These are phyloP conservation scores for Danio jaintianensis DNA, from an alignment of 2,797 vertebrate genomes.

Conservation along the genomic window DNA sequence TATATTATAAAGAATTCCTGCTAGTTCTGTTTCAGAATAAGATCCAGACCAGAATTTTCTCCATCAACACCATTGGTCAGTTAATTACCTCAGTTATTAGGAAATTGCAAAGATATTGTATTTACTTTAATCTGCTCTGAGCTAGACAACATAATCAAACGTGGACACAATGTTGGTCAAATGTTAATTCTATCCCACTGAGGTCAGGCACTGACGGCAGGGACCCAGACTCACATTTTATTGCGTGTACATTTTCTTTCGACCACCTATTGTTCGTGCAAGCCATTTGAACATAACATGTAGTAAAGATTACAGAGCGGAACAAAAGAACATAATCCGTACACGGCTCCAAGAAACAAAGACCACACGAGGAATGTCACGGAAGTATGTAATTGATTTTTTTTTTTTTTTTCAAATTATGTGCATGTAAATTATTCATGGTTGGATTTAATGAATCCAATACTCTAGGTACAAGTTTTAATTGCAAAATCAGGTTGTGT, in stretches of 20 bases:
- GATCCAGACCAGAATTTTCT: too few species aligned
- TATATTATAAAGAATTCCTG: too few species aligned
- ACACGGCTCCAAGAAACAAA: constrained; percentile 2
- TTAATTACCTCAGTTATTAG: not conserved
- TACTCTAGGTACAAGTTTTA: constrained; percentile 37
- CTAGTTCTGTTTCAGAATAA: not conserved
- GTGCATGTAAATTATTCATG: constrained; percentile 44
- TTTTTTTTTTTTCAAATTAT: not conserved
- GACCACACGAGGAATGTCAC: constrained; percentile 10
- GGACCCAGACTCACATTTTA: constrained; percentile 2
- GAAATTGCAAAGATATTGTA: not conserved
- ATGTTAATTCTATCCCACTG: not conserved
- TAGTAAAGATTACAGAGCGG: constrained; percentile 12
- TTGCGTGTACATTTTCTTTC: not conserved
- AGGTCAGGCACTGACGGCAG: not conserved
- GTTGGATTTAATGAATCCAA: constrained; percentile 41
- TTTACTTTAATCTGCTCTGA: not conserved
- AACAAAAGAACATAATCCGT: constrained; percentile 32
- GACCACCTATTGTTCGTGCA: not conserved
- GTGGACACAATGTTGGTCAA: not conserved
- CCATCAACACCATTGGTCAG: not conserved
- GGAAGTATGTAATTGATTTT: constrained; percentile 25
- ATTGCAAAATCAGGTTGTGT: constrained; percentile 48
- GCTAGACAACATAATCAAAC: constrained; percentile 2
- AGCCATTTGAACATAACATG: not conserved